A percentile compares a stretch with the other conserved stretches of the same genome.
These are phyloP conservation scores for Muraenolepis orangiensis DNA, from an alignment of 2,797 vertebrate species.

Conservation along the genomic window DNA sequence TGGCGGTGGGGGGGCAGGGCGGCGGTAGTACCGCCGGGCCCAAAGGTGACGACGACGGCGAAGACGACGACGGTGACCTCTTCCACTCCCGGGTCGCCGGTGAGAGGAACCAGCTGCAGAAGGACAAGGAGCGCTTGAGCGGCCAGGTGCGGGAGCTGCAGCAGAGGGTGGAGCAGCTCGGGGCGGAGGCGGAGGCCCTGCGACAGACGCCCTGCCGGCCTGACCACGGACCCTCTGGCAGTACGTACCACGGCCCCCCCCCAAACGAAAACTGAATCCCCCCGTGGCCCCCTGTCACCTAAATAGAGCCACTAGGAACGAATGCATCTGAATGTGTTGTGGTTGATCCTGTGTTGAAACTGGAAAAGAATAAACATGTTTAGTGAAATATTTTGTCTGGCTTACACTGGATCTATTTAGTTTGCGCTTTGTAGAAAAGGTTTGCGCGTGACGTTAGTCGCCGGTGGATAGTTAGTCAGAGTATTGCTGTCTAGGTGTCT, in stretches of 20 bases:
- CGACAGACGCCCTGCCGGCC: slow-evolving; percentile 62
- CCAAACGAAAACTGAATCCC: not conserved
- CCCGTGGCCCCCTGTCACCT: not conserved
- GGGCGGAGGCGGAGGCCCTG: slow-evolving; percentile 64
- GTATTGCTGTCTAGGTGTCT: not conserved
- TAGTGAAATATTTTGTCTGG: not conserved
- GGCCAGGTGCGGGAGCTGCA: slow-evolving; percentile 61
- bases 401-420: not conserved
- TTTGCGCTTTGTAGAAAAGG: not conserved
- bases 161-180: slow-evolving; percentile 59
- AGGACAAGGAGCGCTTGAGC: slow-evolving; percentile 77
- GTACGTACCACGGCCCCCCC: slow-evolving; percentile 46
- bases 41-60: slow-evolving; percentile 24
- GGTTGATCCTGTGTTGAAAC: not conserved
- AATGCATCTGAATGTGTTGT: not conserved
- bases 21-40: slow-evolving; percentile 14
- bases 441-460: not conserved
- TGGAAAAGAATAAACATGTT: not conserved
- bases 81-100: slow-evolving; percentile 65
- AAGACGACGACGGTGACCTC: slow-evolving; percentile 58
- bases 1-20: slow-evolving; percentile 49
- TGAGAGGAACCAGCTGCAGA: slow-evolving; percentile 76
- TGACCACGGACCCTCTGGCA: slow-evolving; percentile 47
- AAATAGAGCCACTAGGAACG: not conserved
- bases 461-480: not conserved